phyloP scores from a whole-genome alignment of 2,113 vertebrate species.

The Ia io region DNA sequence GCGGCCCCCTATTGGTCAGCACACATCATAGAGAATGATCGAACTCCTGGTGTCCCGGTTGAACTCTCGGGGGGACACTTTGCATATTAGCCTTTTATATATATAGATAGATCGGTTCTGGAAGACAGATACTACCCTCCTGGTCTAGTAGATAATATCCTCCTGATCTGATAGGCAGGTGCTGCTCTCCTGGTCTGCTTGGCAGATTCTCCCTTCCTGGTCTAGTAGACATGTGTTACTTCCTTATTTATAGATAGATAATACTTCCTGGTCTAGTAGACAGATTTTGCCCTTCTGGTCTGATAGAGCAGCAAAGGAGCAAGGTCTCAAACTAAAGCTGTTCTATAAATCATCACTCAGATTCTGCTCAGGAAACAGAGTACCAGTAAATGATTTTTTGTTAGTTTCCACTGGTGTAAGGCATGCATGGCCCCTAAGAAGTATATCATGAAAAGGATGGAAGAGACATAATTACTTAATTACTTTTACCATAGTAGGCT shows the following conservation, averaged over 20 bases:
- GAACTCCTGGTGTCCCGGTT: no score
- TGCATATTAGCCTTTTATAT: not conserved
- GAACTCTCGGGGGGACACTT: no score
- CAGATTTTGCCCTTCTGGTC: not conserved
- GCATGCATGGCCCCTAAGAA: not conserved
- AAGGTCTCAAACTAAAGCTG: conserved; percentile 5
- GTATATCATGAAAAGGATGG: not conserved
- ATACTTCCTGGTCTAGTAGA: not conserved
- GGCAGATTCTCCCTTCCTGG: not conserved
- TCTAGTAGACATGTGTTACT: not conserved
- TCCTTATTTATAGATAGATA: not conserved
- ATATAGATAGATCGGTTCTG: not conserved
- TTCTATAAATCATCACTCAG: not conserved
- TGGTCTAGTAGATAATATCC: not conserved
- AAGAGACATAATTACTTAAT: conserved; percentile 41
- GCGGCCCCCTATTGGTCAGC: no score
- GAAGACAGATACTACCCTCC: not conserved
- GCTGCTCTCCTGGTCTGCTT: not conserved
- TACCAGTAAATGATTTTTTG: not conserved
- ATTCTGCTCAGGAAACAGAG: not conserved
- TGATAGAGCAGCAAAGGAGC: not conserved
- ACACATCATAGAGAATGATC: no score
- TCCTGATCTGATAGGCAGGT: not conserved
- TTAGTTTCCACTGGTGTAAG: not conserved
- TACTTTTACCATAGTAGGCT: conserved; percentile 32